Base-by-base conservation (phyloP, 2,113 vertebrate genomes). In the Cacatua alba region DNA sequence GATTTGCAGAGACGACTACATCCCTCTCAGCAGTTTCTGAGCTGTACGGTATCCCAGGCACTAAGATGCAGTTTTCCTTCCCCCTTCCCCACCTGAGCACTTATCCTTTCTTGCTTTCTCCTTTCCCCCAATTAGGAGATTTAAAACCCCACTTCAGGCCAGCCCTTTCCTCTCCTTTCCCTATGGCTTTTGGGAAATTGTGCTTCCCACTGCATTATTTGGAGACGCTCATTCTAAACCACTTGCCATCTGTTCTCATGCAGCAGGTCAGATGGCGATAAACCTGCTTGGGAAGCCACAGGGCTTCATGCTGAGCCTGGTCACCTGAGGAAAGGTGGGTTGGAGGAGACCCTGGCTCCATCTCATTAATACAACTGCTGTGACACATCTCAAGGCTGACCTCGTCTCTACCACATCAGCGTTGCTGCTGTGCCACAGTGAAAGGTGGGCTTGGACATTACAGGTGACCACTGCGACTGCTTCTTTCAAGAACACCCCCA, bases 1-100 rank as follows among this genome's bases (percentile, higher is more conserved):
- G 97, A 97, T 97, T 97, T 91, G 72, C 92, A 92, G 97, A 97
- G 94, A 97, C 53, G 95, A 93, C 97, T 94, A 96, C 96, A 95
- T 95, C 86, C 95, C 91, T 97, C 95, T 97, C 93, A 95, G 87
- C 96, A 93, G 79, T 83, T 95, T 93, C 91, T 91, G 80, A 96
- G 80, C 85, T 8, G 11, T 74, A 93, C 86, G 1, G 8, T 79
- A 93, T 90, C 83, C 95, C 67, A 87, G 92, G 83, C 70, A 78
- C 62, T 85, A 77, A 85, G 75, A 88, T 43, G 51, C 52, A 57
- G 67, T 94, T 95, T 92, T 51, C 46, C 72, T 91, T 80, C 68
- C 44, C 78, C 48, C 87, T 88, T 62, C 67, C 70, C 33, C 37
- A 82, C 18, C 53, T 70, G 74, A 72, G 84, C 37, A 62, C 43